Conservation (phyloP, 1,140 invertebrate genomes). For the Bicyclus anynana region DNA sequence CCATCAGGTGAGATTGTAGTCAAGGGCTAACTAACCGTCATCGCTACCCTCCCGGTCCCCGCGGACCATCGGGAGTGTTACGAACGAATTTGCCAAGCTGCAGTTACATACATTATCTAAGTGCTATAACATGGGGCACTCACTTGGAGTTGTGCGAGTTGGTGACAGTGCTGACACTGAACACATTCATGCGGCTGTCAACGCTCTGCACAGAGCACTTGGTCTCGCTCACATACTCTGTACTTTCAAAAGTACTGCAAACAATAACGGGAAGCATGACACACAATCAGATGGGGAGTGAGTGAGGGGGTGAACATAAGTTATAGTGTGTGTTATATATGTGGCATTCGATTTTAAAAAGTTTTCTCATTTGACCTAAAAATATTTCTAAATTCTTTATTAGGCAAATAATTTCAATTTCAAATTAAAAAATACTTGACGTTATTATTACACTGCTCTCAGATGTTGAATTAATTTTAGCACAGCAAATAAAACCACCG, state of each 20-base stretch:
- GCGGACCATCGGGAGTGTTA: too few relatives aligned
- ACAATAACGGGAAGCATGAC: slow-evolving; percentile 65
- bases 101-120: neutral
- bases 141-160: slow-evolving; percentile 59
- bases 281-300: slow-evolving; percentile 20
- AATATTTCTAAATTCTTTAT: neutral
- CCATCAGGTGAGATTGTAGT: too few relatives aligned
- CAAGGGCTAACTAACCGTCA: too few relatives aligned
- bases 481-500: too few relatives aligned
- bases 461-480: too few relatives aligned
- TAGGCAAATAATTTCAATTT: too few relatives aligned
- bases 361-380: neutral
- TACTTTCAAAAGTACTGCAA: slow-evolving; percentile 75
- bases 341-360: slow-evolving; percentile 12
- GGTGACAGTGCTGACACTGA: slow-evolving; percentile 62
- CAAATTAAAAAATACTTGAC: too few relatives aligned
- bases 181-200: slow-evolving; percentile 71
- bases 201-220: slow-evolving; percentile 69
- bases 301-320: slow-evolving; percentile 10
- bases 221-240: slow-evolving; percentile 71
- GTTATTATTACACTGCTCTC: too few relatives aligned
- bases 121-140: slow-evolving; percentile 36
- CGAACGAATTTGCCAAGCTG: too few relatives aligned
- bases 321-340: slow-evolving; percentile 7
- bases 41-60: too few relatives aligned